Base-by-base conservation (phyloP, 2,797 vertebrate species). In the Onychomys leucogaster region DNA sequence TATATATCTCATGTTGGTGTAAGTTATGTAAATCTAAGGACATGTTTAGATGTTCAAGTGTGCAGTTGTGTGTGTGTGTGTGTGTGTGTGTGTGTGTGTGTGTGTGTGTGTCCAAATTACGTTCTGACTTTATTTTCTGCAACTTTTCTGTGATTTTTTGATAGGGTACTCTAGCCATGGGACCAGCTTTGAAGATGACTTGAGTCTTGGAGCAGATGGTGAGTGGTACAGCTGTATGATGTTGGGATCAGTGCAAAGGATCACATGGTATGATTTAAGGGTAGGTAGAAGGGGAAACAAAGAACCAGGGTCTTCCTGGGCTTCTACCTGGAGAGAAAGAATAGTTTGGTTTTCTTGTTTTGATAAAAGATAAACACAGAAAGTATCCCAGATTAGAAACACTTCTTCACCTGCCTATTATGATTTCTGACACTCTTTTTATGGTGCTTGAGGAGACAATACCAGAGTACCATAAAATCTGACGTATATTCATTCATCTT, bases 171-270 rank as follows among this genome's bases (percentile, higher is more conserved):
- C 95, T 52, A 98, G 99, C 98, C 98, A 83, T 59, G 75, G 98
- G 90, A 96, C 97, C 97, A 99, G 99, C 97, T 98, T 98, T 94
- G 99, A 99, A 73, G 99, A 99, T 97, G 99, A 99, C 77, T 98
- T 99, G 96, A 99, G 97, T 91, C 98, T 99, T 46, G 99, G 99
- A 98, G 99, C 99, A 61, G 99, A 99, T 98, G 99, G 99, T 99
- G 98, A 98, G 97, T 43, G 14, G 6, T 10, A 43, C 29, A 82
- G 21, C 17, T 65, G 19, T 91, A 25, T 41, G 10, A 57, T n/a
- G 0, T 0, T 94, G 43, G 43, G 17, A 52, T 43, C 12, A 43
- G n/a, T 29, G 76, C 78, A 77, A 89, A 1, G 25, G 5, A 52
- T 34, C 43, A 34, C 5, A 29, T 27, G 52, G 21, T 41, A 46